These are phyloP conservation scores for Petrosia ficiformis DNA, from an alignment of 37 sponge, comb jelly and placozoan species.

Conservation along the genomic window DNA sequence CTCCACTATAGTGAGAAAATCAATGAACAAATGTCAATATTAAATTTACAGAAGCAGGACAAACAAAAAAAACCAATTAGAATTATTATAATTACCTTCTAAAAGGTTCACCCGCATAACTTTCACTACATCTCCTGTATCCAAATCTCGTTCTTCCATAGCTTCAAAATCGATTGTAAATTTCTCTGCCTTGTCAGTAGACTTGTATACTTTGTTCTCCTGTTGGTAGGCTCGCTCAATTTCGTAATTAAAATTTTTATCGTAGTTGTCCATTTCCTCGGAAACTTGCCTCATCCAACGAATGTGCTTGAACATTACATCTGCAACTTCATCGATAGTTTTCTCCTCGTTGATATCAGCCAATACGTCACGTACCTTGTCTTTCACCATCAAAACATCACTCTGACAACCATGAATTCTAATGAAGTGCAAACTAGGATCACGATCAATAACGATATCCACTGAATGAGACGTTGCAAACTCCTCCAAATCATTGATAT, in stretches of 20 bases:
- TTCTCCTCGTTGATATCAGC: background rate
- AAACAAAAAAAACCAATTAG: background rate
- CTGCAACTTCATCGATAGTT: slow-evolving; percentile 16
- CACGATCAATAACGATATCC: slow-evolving; percentile 26
- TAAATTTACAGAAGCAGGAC: background rate
- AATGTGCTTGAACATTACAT: slow-evolving; percentile 17
- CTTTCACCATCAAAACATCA: slow-evolving; percentile 22
- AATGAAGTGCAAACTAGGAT: slow-evolving; percentile 12
- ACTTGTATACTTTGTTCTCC: background rate
- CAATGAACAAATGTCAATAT: background rate
- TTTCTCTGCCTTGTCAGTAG: background rate
- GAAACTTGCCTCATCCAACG: slow-evolving; percentile 32
- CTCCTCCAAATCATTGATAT: background rate
- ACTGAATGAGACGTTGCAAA: slow-evolving; percentile 6
- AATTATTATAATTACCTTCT: slow-evolving; percentile 31
- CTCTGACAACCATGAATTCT: slow-evolving; percentile 7
- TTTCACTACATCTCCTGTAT: background rate
- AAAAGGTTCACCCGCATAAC: slow-evolving; percentile 26
- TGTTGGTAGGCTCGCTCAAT: slow-evolving; percentile 39
- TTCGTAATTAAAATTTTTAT: slow-evolving; percentile 10
- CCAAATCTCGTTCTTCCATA: slow-evolving; percentile 14
- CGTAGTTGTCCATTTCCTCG: slow-evolving; percentile 29
- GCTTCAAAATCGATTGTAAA: slow-evolving; percentile 30
- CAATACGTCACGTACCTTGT: slow-evolving; percentile 1
- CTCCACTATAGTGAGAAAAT: too few relatives aligned